These are phyloP conservation scores for Cryptoprocta ferox DNA, from an alignment of 2,797 vertebrate genomes.

Conservation along the genomic window DNA sequence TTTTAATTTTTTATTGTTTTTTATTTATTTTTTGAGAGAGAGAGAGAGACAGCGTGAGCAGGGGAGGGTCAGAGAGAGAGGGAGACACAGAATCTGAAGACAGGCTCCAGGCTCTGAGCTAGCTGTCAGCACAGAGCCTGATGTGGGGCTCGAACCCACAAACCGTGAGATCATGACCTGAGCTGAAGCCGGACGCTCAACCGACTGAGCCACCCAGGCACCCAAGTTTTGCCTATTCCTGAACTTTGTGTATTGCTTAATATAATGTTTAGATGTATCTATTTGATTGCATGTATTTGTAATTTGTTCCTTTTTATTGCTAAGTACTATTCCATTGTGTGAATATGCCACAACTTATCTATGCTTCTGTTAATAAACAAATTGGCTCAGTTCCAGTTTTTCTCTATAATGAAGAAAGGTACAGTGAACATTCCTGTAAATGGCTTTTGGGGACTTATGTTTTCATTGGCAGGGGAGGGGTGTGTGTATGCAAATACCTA, in stretches of 20 bases:
- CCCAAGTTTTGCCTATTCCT: not conserved
- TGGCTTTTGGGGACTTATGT: not conserved
- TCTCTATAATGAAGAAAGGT: not conserved
- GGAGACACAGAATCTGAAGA: too few relatives aligned
- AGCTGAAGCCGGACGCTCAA: too few relatives aligned
- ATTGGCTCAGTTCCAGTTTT: not conserved
- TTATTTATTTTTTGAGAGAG: too few relatives aligned
- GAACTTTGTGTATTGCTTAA: not conserved
- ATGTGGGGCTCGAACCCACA: too few relatives aligned
- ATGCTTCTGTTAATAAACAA: not conserved
- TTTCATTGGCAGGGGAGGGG: not conserved
- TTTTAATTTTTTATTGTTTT: too few relatives aligned
- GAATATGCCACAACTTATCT: not conserved
- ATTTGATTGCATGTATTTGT: not conserved
- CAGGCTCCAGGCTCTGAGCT: too few relatives aligned
- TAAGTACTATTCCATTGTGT: not conserved
- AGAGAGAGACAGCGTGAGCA: too few relatives aligned
- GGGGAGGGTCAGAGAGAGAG: too few relatives aligned
- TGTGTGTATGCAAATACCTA: not conserved
- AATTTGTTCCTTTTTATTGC: not conserved
- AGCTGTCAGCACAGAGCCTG: too few relatives aligned
- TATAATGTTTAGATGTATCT: not conserved
- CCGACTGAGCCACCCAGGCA: too few relatives aligned
- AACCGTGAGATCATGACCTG: too few relatives aligned
- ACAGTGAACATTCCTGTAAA: not conserved